phyloP scores from a whole-genome alignment of 2,113 vertebrate species.

The Neodon shergylaensis region DNA sequence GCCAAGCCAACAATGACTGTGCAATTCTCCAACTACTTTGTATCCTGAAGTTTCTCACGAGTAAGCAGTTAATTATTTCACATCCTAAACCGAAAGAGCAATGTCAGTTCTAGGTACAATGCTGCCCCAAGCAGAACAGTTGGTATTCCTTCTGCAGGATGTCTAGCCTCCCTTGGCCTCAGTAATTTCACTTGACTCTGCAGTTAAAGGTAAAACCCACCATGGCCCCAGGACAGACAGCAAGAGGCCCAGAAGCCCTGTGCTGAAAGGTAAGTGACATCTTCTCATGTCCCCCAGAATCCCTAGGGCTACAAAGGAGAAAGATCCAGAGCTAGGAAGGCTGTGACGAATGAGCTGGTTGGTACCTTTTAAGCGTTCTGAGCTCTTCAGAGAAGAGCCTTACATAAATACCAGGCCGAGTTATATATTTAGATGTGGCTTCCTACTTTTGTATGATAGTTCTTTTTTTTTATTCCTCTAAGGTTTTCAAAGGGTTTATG shows the following conservation, averaged over 20 bases:
- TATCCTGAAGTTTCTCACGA: background rate
- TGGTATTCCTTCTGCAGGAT: background rate
- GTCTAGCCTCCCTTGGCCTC: background rate
- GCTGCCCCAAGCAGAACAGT: rapidly evolving
- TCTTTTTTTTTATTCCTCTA: conserved; percentile 32
- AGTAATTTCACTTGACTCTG: background rate
- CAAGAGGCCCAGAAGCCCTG: background rate
- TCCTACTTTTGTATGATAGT: conserved; percentile 69
- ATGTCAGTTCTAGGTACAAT: background rate
- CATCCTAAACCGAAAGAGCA: background rate
- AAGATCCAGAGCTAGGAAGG: conserved; percentile 48
- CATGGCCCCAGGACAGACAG: background rate
- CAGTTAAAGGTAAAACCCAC: background rate
- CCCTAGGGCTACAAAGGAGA: background rate
- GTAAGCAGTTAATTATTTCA: background rate
- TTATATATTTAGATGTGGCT: conserved; percentile 77
- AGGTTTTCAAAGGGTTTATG: conserved; percentile 78
- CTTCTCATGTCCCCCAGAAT: background rate
- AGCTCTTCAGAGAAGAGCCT: conserved; percentile 69
- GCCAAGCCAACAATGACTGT: background rate
- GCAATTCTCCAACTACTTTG: background rate
- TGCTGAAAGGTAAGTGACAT: background rate
- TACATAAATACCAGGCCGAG: conserved; percentile 77
- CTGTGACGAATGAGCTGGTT: conserved; percentile 54
- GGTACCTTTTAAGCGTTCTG: conserved; percentile 45